phyloP scores from a whole-genome alignment of 2,888 invertebrate species.

The Altica lythri region DNA sequence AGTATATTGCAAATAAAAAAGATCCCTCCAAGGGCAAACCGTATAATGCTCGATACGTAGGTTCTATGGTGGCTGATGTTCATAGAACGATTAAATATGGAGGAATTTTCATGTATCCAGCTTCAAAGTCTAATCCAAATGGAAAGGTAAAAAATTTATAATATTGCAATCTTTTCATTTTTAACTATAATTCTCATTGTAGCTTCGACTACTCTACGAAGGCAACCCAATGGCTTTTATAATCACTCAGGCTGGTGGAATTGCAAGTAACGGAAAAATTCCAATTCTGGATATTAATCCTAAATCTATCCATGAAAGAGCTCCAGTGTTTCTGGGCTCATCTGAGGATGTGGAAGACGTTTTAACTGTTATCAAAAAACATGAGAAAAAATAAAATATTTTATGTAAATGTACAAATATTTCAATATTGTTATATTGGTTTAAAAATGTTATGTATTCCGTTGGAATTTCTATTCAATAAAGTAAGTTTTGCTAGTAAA shows the following conservation, averaged over 20 bases:
- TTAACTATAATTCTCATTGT: constrained; percentile 42
- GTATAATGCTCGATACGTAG: constrained; percentile 95
- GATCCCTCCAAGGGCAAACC: constrained; percentile 84
- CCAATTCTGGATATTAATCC: constrained; percentile 88
- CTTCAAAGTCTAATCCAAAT: constrained; percentile 84
- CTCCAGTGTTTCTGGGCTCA: constrained; percentile 92
- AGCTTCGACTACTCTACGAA: constrained; percentile 95
- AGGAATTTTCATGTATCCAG: constrained; percentile 98
- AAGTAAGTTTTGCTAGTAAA: too few relatives aligned
- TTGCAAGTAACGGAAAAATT: constrained; percentile 78
- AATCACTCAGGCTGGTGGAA: constrained; percentile 88
- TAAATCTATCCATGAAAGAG: constrained; percentile 82
- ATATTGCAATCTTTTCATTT: neutral
- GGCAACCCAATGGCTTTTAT: constrained; percentile 98
- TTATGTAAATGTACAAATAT: neutral
- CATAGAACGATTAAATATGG: constrained; percentile 98
- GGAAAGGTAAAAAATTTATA: constrained; percentile 74
- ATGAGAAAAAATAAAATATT: too few relatives aligned
- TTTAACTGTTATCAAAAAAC: too few relatives aligned
- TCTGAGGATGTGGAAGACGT: constrained; percentile 88
- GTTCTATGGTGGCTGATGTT: constrained; percentile 99
- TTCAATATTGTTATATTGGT: neutral
- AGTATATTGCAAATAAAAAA: constrained; percentile 88
- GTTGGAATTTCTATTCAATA: too few relatives aligned
- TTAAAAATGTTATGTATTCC: too few relatives aligned